A percentile compares a stretch with the other conserved stretches of the same genome.
phyloP scores from a whole-genome alignment of 2,113 vertebrate species.

The Todiramphus chloris region DNA sequence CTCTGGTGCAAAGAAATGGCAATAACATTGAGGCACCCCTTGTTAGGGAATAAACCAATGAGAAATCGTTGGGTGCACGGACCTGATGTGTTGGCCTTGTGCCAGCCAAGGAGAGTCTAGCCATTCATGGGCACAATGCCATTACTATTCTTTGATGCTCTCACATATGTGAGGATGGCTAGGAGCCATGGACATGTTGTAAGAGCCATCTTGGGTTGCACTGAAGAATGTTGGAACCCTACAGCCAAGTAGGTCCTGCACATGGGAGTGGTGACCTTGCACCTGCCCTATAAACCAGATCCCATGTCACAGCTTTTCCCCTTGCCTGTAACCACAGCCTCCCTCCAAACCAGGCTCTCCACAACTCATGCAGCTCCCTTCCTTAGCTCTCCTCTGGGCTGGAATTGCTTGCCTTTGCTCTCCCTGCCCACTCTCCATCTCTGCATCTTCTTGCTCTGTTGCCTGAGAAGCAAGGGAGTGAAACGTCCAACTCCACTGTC shows the following conservation, averaged over 20 bases:
- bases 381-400: neutral
- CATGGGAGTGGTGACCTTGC: neutral
- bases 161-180: neutral
- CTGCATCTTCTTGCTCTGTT: neutral
- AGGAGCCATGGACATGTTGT: neutral
- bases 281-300: neutral
- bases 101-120: neutral
- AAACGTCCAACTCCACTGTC: constrained; percentile 13
- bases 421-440: neutral
- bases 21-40: neutral
- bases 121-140: neutral
- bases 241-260: neutral
- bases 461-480: neutral
- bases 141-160: neutral
- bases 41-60: neutral
- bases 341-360: neutral
- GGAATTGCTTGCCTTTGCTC: neutral
- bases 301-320: rapidly evolving
- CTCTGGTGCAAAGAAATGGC: neutral
- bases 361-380: neutral
- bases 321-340: neutral
- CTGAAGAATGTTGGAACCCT: neutral
- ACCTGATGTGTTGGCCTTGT: neutral
- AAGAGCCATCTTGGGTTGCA: neutral
- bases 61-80: rapidly evolving